Conservation (phyloP, 2,888 invertebrate species). For the Parnassius smintheus region DNA sequence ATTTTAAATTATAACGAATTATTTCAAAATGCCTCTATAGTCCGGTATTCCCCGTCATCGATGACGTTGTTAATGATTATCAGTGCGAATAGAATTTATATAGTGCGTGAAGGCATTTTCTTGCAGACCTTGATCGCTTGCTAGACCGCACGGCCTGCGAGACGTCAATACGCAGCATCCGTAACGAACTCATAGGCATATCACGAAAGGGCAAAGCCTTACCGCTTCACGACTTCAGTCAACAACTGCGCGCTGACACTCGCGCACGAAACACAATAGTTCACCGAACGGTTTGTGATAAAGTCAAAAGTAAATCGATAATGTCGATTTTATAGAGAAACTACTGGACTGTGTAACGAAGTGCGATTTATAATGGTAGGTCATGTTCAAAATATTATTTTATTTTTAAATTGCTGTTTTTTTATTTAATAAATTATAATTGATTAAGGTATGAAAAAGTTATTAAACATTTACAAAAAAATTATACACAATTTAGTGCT, state of each 20-base stretch:
- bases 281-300: conserved; percentile 1
- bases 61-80: conserved; percentile 10
- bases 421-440: no score
- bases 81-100: conserved; percentile 20
- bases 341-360: background rate
- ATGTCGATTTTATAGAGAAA: conserved; percentile 2
- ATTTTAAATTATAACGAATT: no score
- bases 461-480: no score
- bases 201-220: conserved; percentile 17
- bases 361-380: conserved; percentile 18
- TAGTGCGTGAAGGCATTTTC: conserved; percentile 36
- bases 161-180: conserved; percentile 38
- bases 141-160: conserved; percentile 33
- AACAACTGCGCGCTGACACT: conserved; percentile 16
- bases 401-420: background rate
- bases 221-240: conserved; percentile 14
- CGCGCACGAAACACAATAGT: conserved; percentile 13
- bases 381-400: background rate
- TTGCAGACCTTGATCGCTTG: conserved; percentile 33
- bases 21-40: background rate
- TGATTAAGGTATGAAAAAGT: no score
- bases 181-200: conserved; percentile 35
- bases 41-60: conserved; percentile 8
- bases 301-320: conserved; percentile 12
- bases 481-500: no score